Percentiles rank a stretch among this genome's conserved stretches.
Evolutionary conservation across 2,888 invertebrate species (phyloP).

Genomic region (Hyalella azteca): DNA sequence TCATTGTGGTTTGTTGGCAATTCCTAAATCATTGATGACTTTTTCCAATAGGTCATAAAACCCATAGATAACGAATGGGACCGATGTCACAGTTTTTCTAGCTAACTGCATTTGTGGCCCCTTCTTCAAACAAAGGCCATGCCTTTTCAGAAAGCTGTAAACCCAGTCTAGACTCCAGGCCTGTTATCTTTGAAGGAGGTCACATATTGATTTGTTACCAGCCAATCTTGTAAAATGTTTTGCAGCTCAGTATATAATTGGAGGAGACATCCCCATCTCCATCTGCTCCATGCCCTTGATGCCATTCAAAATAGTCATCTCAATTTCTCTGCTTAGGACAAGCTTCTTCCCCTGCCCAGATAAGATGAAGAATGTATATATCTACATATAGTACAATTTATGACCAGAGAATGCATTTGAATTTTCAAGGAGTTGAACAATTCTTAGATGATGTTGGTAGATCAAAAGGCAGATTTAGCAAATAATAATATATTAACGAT

Average conservation of each 20-base stretch:
- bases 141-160: not conserved
- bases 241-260: conserved; percentile 26
- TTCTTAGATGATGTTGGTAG: too few relatives aligned
- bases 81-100: conserved; percentile 36
- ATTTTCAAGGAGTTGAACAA: too few relatives aligned
- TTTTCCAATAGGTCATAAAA: conserved; percentile 37
- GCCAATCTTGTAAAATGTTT: conserved; percentile 11
- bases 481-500: too few relatives aligned
- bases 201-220: not conserved
- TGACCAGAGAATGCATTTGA: too few relatives aligned
- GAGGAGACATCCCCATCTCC: conserved; percentile 42
- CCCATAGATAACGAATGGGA: conserved; percentile 43
- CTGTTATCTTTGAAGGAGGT: conserved; percentile 20
- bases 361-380: too few relatives aligned
- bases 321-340: not conserved
- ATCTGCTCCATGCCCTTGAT: conserved; percentile 33
- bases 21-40: not conserved
- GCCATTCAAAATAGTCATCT: not conserved
- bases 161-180: conserved; percentile 41
- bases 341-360: conserved; percentile 18
- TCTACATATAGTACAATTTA: too few relatives aligned
- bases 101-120: conserved; percentile 42
- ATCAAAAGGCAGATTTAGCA: too few relatives aligned
- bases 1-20: conserved; percentile 8
- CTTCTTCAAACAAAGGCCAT: conserved; percentile 34